Evolutionary conservation across 2,113 vertebrate species (phyloP).

Genomic region (Manacus vitellinus): DNA sequence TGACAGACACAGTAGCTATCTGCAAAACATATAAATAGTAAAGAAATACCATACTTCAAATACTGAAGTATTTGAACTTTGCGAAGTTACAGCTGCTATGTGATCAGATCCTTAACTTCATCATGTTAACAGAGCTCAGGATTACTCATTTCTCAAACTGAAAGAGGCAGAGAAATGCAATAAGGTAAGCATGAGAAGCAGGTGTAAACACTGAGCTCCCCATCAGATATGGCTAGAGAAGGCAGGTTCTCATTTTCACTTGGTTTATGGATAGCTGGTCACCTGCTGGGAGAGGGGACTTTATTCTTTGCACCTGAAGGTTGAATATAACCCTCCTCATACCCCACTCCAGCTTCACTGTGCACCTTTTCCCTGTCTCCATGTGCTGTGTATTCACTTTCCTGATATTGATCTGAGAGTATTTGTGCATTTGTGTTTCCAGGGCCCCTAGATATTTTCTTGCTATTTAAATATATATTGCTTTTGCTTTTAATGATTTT

Average conservation of each 20-base stretch:
- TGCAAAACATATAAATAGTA: not conserved
- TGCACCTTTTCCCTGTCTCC: not conserved
- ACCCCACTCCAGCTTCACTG: not conserved
- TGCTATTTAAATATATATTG: constrained; percentile 31
- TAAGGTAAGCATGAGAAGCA: not conserved
- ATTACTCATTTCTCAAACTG: not conserved
- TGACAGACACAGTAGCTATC: not conserved
- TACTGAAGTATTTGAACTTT: too few species aligned
- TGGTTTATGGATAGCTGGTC: not conserved
- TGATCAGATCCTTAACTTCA: not conserved
- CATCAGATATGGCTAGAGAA: not conserved
- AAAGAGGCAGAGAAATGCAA: not conserved
- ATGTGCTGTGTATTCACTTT: not conserved
- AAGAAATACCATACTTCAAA: not conserved
- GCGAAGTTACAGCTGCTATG: not conserved
- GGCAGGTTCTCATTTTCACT: not conserved
- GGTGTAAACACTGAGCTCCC: not conserved
- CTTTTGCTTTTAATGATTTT: constrained; percentile 8
- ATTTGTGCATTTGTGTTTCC: not conserved
- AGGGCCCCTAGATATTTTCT: not conserved
- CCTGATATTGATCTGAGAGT: not conserved
- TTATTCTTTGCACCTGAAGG: not conserved
- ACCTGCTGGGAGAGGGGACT: not conserved
- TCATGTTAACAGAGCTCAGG: not conserved
- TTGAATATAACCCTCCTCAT: not conserved